A percentile compares a stretch with the other conserved stretches of the same genome.
phyloP scores from a whole-genome alignment of 1,140 invertebrate species.

The Aphidius gifuensis region DNA sequence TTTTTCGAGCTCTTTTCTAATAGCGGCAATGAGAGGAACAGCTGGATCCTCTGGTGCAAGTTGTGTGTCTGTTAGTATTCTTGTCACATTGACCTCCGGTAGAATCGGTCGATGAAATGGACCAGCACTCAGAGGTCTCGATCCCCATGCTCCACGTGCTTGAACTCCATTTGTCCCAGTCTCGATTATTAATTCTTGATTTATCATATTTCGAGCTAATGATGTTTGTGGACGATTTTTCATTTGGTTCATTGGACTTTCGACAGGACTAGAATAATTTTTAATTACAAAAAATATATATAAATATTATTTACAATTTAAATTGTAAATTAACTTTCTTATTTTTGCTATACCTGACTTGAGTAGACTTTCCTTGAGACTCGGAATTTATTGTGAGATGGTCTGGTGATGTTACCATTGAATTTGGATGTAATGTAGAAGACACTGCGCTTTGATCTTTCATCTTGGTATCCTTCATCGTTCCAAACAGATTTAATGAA shows the following conservation, averaged over 20 bases:
- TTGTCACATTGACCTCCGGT: slow-evolving; percentile 52
- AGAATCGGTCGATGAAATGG: slow-evolving; percentile 58
- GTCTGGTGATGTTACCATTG: slow-evolving; percentile 31
- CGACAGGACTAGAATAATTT: slow-evolving; percentile 28
- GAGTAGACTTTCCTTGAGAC: slow-evolving; percentile 51
- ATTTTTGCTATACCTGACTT: slow-evolving; percentile 48
- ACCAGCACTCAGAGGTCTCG: slow-evolving; percentile 60
- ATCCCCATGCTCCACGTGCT: slow-evolving; percentile 55
- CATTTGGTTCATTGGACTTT: slow-evolving; percentile 30
- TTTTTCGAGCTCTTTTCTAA: slow-evolving; percentile 62
- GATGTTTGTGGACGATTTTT: slow-evolving; percentile 49
- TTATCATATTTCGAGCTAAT: slow-evolving; percentile 30
- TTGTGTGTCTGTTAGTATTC: slow-evolving; percentile 52
- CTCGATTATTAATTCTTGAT: slow-evolving; percentile 32
- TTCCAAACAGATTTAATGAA: slow-evolving; percentile 65
- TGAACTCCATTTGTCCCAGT: slow-evolving; percentile 36
- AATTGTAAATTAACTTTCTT: too few species aligned
- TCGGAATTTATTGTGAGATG: slow-evolving; percentile 34
- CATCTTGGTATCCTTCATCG: slow-evolving; percentile 50
- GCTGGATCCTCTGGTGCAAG: slow-evolving; percentile 60
- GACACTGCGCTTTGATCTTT: slow-evolving; percentile 32
- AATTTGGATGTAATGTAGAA: slow-evolving; percentile 25
- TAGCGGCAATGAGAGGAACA: slow-evolving; percentile 63
- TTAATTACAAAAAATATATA: neutral
- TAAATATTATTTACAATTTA: too few species aligned